Conservation (phyloP, 1,140 invertebrate species). For the Drosophila athabasca region DNA sequence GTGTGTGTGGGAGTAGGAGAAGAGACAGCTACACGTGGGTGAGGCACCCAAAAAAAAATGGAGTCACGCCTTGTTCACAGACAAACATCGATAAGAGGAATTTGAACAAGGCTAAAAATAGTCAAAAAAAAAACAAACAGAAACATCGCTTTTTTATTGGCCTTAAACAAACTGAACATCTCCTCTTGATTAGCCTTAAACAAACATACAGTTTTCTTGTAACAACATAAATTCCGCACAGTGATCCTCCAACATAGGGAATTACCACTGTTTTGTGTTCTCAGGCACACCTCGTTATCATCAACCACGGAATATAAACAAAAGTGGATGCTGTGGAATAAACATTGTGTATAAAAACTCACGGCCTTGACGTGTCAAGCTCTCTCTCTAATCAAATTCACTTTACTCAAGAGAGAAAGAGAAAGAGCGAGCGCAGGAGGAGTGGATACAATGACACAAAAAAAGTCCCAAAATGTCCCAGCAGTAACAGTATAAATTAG, state of each 20-base stretch:
- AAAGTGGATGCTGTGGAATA: slow-evolving; percentile 60
- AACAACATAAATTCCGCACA: background rate
- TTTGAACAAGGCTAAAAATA: too few relatives aligned
- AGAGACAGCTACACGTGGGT: slow-evolving; percentile 19
- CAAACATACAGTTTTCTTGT: background rate
- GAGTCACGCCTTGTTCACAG: slow-evolving; percentile 22
- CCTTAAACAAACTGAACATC: too few relatives aligned
- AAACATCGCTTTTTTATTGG: too few relatives aligned
- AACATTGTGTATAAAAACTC: slow-evolving; percentile 35
- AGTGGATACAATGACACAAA: too few relatives aligned
- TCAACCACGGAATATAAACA: slow-evolving; percentile 60
- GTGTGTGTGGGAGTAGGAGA: background rate
- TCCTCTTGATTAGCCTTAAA: background rate
- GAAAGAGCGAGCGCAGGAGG: too few relatives aligned
- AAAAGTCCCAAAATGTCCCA: too few relatives aligned
- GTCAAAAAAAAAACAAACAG: too few relatives aligned
- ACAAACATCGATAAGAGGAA: background rate
- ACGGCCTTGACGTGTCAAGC: slow-evolving; percentile 50
- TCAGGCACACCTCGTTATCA: slow-evolving; percentile 51
- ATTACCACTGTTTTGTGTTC: slow-evolving; percentile 21
- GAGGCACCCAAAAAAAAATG: slow-evolving; percentile 16
- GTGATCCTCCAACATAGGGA: slow-evolving; percentile 12
- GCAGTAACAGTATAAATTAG: too few relatives aligned
- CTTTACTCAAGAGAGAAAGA: too few relatives aligned
- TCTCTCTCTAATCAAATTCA: slow-evolving; percentile 6